Conservation (phyloP, 2,888 invertebrate species). For the Amblyteles armatorius region DNA sequence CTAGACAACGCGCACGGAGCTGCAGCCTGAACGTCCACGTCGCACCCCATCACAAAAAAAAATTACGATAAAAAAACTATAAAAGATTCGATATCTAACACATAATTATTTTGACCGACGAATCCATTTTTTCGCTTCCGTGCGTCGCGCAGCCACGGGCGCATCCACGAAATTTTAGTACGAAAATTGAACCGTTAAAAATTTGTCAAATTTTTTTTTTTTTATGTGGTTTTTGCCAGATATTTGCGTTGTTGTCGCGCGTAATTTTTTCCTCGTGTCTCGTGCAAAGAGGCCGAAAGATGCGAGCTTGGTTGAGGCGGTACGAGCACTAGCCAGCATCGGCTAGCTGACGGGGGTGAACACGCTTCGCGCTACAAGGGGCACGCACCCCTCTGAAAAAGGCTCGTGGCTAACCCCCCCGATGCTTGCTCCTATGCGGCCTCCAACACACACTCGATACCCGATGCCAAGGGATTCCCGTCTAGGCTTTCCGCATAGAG, state of each 20-base stretch:
- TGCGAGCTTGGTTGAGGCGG: constrained; percentile 69
- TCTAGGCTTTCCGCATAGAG: constrained; percentile 23
- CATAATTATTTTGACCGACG: background rate
- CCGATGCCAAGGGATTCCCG: constrained; percentile 75
- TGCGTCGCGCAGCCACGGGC: background rate
- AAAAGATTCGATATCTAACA: background rate
- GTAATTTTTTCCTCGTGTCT: background rate
- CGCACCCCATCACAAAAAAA: constrained; percentile 70
- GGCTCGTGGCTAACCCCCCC: constrained; percentile 64
- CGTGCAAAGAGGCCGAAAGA: constrained; percentile 62
- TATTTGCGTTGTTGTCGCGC: constrained; percentile 19
- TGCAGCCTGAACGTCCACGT: constrained; percentile 69
- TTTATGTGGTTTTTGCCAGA: constrained; percentile 2
- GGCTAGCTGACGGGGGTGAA: constrained; percentile 68
- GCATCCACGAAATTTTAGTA: background rate
- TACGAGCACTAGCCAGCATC: constrained; percentile 76
- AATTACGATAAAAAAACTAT: background rate
- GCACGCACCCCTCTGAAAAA: constrained; percentile 79
- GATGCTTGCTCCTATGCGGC: constrained; percentile 45
- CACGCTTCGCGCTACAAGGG: constrained; percentile 74
- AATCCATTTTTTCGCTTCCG: background rate
- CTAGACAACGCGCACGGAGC: background rate
- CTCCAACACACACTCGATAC: constrained; percentile 74
- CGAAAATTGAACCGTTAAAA: background rate
- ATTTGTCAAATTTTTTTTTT: background rate